Evolutionary conservation across 53 echinoderm and acorn worm genomes (phyloP), one percentile per base, ranked within the genome.

Genomic region (Astropecten irregularis): DNA sequence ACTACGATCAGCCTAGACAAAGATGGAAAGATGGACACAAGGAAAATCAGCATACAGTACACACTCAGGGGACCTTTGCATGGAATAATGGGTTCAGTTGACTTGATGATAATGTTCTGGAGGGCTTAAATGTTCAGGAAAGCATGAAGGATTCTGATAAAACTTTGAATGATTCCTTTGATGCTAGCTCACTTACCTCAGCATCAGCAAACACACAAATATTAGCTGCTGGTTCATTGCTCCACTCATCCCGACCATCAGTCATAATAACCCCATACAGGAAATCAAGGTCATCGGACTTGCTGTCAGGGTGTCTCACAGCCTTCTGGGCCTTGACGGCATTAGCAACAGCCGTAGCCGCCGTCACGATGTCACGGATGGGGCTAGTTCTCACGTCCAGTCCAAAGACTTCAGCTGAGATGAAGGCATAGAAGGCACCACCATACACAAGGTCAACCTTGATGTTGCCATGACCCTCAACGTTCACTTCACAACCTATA

Each of bases 371-470:
- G 10, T 72, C 85, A 32, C 72, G 56, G 40, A 85, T 37, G 6
- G 69, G 32, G 28, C 93, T 92, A 9, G 49, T 85, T 20, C 82
- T 37, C 2, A 96, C 76, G 54, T 93, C 90, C 4, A 96, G 64
- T 5, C 88, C 92, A 33, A 96, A 77, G 0, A 66, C 69, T 19
- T 89, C 65, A 0, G 91, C 96, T 40, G 82, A 59, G 48, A 92
- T 54, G 47, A 96, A 82, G 23, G 90, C 93, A 55, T 96, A 96
- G 87, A 96, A 96, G 49, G 93, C 93, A 10, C 96, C 96, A 1
- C 96, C 96, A 83, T 96, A 96, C 13, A 82, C 81, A 50, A 96
- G 91, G 71, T 96, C 96, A 0, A 96, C 71, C n/a, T 58, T 87
- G 9, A 96, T 30, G 37, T 73, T 76, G n/a, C 93, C 93, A 51